Conservation (phyloP, 2,888 invertebrate species). For the Melieria picta region DNA sequence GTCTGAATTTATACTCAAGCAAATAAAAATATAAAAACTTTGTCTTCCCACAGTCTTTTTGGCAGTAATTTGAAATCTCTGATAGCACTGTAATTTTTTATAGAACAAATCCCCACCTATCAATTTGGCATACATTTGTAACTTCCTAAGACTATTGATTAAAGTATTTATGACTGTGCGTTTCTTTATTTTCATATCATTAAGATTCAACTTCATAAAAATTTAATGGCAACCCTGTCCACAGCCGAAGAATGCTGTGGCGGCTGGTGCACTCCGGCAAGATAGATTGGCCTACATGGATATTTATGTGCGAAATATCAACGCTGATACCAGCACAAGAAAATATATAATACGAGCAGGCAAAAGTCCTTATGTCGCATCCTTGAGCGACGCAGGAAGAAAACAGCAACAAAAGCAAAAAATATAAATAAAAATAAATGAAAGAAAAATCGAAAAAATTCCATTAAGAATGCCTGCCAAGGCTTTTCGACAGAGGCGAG, state of each 20-base stretch:
- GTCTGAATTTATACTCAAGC: too few species aligned
- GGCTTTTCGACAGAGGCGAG: too few species aligned
- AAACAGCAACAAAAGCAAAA: neutral
- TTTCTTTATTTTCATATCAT: too few species aligned
- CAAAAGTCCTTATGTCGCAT: neutral
- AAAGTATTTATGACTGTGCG: too few species aligned
- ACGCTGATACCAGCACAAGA: constrained; percentile 42
- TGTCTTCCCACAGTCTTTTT: too few species aligned
- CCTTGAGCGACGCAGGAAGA: neutral
- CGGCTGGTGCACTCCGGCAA: constrained; percentile 40
- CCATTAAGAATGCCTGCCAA: constrained; percentile 25
- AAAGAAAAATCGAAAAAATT: constrained; percentile 25
- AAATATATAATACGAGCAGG: constrained; percentile 26
- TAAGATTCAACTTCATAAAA: too few species aligned
- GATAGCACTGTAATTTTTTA: too few species aligned
- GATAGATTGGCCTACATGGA: constrained; percentile 55
- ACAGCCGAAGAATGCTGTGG: neutral
- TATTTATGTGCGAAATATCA: constrained; percentile 61
- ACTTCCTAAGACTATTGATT: too few species aligned
- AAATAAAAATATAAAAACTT: too few species aligned
- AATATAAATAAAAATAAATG: neutral
- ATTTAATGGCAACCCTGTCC: neutral
- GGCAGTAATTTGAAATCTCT: too few species aligned
- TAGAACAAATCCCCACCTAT: too few species aligned
- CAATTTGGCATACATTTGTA: too few species aligned